These are phyloP conservation scores for Gymnothorax reevesii DNA, from an alignment of 2,797 vertebrate species.

Conservation along the genomic window DNA sequence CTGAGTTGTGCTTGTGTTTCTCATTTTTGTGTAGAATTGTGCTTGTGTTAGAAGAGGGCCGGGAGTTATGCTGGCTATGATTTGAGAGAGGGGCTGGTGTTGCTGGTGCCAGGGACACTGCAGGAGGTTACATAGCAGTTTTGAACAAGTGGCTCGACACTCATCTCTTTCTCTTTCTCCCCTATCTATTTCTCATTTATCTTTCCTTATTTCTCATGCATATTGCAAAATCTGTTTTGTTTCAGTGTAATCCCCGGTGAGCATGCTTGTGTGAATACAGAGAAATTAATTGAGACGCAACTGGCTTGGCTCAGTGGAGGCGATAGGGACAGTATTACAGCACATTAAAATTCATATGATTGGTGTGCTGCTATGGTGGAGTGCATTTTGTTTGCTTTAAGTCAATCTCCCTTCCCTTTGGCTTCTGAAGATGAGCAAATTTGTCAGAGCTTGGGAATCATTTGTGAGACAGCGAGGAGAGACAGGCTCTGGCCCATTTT, in stretches of 20 bases:
- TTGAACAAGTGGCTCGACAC: neutral
- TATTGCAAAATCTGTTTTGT: neutral
- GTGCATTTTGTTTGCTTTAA: neutral
- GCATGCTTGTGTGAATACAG: slow-evolving; percentile 11
- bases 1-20: neutral
- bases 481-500: neutral
- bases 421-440: slow-evolving; percentile 40
- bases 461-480: slow-evolving; percentile 30
- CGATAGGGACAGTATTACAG: slow-evolving; percentile 22
- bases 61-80: neutral
- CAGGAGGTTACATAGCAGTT: neutral
- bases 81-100: neutral
- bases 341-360: slow-evolving; percentile 31
- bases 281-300: slow-evolving; percentile 27
- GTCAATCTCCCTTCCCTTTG: neutral
- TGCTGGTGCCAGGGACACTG: neutral
- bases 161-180: neutral
- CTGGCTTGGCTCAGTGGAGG: neutral
- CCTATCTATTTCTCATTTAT: neutral
- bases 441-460: slow-evolving; percentile 30
- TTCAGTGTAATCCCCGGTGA: neutral
- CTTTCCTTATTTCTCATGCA: neutral
- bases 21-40: neutral
- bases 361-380: slow-evolving; percentile 10
- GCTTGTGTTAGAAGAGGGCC: neutral